Conservation (phyloP, 2,888 invertebrate species). For the Cerceris ruficornis region DNA sequence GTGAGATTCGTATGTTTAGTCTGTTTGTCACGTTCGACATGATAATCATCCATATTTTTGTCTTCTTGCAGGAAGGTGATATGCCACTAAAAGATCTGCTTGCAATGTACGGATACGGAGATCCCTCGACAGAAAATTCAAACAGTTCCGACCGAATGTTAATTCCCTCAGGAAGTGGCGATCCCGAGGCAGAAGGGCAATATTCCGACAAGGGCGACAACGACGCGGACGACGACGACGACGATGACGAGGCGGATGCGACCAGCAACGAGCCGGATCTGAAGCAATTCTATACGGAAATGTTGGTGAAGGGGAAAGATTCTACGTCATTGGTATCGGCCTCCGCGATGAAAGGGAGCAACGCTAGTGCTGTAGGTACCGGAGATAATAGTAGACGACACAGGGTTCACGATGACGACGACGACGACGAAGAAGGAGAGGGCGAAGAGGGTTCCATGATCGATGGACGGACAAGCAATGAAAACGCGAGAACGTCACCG, state of each 20-base stretch:
- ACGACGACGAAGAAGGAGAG: constrained; percentile 68
- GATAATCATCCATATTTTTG: constrained; percentile 55
- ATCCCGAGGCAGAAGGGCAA: constrained; percentile 75
- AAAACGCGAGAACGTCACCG: constrained; percentile 41
- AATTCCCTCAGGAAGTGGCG: constrained; percentile 68
- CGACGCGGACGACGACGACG: constrained; percentile 77
- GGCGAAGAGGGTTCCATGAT: constrained; percentile 59
- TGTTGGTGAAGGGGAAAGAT: constrained; percentile 75
- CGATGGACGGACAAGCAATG: constrained; percentile 43
- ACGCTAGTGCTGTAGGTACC: constrained; percentile 14
- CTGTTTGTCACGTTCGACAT: constrained; percentile 43
- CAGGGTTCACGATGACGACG: constrained; percentile 65
- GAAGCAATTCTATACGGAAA: constrained; percentile 79
- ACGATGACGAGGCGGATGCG: constrained; percentile 77
- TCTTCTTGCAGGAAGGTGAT: constrained; percentile 89
- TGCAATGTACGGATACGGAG: constrained; percentile 92
- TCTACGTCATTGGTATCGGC: constrained; percentile 54
- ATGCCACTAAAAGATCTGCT: constrained; percentile 97
- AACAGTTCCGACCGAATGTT: constrained; percentile 76
- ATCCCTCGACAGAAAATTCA: constrained; percentile 77
- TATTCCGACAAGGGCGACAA: constrained; percentile 74
- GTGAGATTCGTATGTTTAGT: constrained; percentile 68
- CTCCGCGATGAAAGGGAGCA: constrained; percentile 45
- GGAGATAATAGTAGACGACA: constrained; percentile 50
- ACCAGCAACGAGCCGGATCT: constrained; percentile 74